Percentiles rank a stretch among this genome's conserved stretches.
Conservation (phyloP, 2,888 invertebrate genomes). For the Temnothorax ravouxi region DNA sequence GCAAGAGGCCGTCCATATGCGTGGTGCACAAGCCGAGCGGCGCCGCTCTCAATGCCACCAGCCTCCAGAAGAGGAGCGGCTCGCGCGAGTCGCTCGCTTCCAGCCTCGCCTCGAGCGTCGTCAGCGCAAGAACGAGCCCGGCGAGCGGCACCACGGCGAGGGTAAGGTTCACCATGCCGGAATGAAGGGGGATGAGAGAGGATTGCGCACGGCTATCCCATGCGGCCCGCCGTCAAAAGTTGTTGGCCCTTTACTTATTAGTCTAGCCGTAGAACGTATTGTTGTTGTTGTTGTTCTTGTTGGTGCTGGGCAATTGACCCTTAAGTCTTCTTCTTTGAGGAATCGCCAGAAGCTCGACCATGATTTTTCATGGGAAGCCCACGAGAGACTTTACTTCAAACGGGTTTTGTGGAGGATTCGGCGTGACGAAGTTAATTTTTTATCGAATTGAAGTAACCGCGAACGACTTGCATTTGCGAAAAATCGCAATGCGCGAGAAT, state of each 20-base stretch:
- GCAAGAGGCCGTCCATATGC: conserved; percentile 89
- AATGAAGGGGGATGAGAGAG: conserved; percentile 71
- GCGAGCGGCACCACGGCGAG: conserved; percentile 86
- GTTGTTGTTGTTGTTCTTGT: background rate
- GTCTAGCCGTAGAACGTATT: conserved; percentile 15
- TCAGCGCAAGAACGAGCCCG: conserved; percentile 89
- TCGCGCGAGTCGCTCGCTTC: conserved; percentile 95
- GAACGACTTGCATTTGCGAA: background rate
- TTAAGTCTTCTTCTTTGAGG: background rate
- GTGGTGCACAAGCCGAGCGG: conserved; percentile 89
- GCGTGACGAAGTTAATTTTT: background rate
- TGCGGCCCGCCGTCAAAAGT: background rate
- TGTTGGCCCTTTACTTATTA: background rate
- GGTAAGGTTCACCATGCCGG: conserved; percentile 90
- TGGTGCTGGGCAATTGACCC: conserved; percentile 20
- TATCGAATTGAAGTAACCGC: background rate
- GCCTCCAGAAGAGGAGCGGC: conserved; percentile 89
- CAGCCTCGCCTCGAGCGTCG: conserved; percentile 81
- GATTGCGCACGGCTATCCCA: conserved; percentile 7
- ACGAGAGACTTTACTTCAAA: background rate
- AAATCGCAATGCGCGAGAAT: background rate
- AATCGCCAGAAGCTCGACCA: background rate
- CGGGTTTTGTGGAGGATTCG: conserved; percentile 9
- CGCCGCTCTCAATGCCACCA: conserved; percentile 87
- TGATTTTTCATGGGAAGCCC: background rate